Evolutionary conservation across 2,113 vertebrate genomes (phyloP).

Genomic region (Hiodon alosoides): DNA sequence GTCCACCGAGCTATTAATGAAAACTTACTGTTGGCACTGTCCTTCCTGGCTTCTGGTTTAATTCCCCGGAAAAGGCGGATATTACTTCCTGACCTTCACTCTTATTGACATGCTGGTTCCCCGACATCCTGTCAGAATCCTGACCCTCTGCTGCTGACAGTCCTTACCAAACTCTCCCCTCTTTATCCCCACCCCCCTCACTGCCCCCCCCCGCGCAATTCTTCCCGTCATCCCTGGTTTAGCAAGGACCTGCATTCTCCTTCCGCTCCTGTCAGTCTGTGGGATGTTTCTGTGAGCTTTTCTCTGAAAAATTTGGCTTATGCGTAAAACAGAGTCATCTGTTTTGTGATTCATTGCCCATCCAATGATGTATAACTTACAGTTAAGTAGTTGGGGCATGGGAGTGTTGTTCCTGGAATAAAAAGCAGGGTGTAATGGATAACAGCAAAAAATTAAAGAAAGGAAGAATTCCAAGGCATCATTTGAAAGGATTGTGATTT

Average conservation of each 20-base stretch:
- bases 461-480: too few species aligned
- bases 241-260: not conserved
- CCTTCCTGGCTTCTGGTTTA: constrained; percentile 27
- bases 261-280: not conserved
- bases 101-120: constrained; percentile 46
- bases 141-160: constrained; percentile 46
- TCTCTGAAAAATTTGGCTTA: too few species aligned
- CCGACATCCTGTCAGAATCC: constrained; percentile 45
- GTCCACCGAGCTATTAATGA: too few species aligned
- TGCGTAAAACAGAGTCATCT: not conserved
- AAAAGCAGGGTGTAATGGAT: constrained; percentile 7
- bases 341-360: not conserved
- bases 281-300: too few species aligned
- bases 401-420: not conserved
- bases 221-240: not conserved
- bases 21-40: constrained; percentile 26
- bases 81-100: constrained; percentile 41
- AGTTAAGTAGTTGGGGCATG: not conserved
- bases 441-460: constrained; percentile 15
- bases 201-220: constrained; percentile 27
- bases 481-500: too few species aligned
- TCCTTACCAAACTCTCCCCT: constrained; percentile 40
- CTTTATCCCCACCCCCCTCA: too few species aligned
- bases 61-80: not conserved
- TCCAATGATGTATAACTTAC: not conserved